Base-by-base conservation (phyloP, 2,113 vertebrate genomes). In the Leucosticte australis region DNA sequence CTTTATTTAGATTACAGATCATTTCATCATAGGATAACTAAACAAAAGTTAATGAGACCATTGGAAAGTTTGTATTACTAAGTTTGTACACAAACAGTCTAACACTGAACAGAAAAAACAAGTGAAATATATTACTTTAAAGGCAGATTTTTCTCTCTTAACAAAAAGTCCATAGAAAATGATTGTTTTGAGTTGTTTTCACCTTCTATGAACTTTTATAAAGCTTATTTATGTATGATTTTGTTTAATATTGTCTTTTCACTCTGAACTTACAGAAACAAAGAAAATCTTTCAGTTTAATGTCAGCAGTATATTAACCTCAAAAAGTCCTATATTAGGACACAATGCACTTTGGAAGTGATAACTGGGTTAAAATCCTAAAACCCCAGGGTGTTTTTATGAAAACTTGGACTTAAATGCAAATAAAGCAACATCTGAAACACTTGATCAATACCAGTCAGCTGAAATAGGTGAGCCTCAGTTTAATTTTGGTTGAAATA, bases 401-500 rank as follows among this genome's bases (percentile, higher is more conserved):
- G 42, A 97, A 92, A 90, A 79, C 16, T 57, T 63, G 24, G 37
- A 55, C 52, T 89, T 64, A 52, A 69, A 92, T 83, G 52, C 41
- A 90, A 89, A 94, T 65, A 93, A 89, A 94, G 21, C 57, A 83
- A 52, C 15, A 63, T 42, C 30, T 88, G 68, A 92, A 95, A 76
- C 37, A 33, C 37, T 89, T 89, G 62, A 64, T 71, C 46, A 55
- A 49, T 63, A 49, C 31, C 17, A 73, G 70, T 11, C 5, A 89
- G 63, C 59, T 87, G 64, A 84, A 16, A n/a, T 6, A 63, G 56
- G 69, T 1, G 10, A 91, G 23, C 39, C 22, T 86, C 56, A 53
- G 65, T 90, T 90, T 91, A 71, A 87, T 91, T 96, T 88, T 60
- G 14, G n/a, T 80, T 68, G 60, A 77, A 95, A 74, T 90, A 78